Percentiles rank a stretch among this genome's conserved stretches.
phyloP scores from a whole-genome alignment of 2,113 vertebrate genomes.

The Paedocypris sp. region DNA sequence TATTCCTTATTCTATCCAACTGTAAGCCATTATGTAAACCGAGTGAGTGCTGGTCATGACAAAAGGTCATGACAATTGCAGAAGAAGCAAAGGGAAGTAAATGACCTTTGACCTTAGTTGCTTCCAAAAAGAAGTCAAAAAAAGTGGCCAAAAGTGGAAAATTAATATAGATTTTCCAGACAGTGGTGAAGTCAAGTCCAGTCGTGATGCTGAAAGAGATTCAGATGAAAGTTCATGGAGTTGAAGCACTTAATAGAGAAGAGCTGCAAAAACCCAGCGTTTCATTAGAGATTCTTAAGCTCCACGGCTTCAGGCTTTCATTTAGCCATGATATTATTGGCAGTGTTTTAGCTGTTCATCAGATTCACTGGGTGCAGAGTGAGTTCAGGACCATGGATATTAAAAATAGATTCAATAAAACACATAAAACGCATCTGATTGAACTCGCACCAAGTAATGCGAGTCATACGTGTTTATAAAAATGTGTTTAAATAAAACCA shows the following conservation, averaged over 20 bases:
- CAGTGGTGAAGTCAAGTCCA: neutral
- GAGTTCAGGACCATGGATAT: constrained; percentile 18
- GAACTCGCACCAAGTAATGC: neutral
- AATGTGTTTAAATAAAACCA: too few relatives aligned
- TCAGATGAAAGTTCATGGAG: constrained; percentile 19
- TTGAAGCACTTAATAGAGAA: constrained; percentile 19
- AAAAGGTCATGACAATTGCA: too few relatives aligned
- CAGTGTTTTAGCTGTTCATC: constrained; percentile 21
- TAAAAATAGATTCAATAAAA: constrained; percentile 19
- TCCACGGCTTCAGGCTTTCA: neutral
- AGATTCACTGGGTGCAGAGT: constrained; percentile 8
- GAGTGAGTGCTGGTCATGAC: too few relatives aligned
- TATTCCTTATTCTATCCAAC: too few relatives aligned
- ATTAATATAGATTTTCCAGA: neutral
- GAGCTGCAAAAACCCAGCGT: constrained; percentile 10
- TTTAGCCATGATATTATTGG: constrained; percentile 30
- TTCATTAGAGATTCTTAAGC: neutral
- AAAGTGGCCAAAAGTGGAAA: neutral
- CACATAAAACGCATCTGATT: too few relatives aligned
- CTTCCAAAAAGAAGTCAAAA: too few relatives aligned
- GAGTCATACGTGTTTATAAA: too few relatives aligned
- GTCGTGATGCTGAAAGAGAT: neutral
- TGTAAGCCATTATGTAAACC: too few relatives aligned
- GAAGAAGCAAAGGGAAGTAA: too few relatives aligned
- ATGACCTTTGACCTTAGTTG: too few relatives aligned